phyloP scores from a whole-genome alignment of 1,140 invertebrate genomes.

The Phortica variegata region DNA sequence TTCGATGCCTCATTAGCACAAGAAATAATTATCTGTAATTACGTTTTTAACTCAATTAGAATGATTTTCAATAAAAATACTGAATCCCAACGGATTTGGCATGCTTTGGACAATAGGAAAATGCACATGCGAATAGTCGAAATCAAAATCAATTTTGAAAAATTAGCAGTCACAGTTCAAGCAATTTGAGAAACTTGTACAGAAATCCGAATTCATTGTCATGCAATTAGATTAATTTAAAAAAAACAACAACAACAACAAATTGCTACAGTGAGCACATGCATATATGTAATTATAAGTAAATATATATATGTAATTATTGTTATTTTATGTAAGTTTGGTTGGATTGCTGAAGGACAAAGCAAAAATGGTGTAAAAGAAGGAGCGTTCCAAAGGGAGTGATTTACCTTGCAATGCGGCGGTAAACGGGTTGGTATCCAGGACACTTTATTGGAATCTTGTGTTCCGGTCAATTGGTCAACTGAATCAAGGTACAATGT shows the following conservation, averaged over 20 bases:
- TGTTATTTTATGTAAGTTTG: too few species aligned
- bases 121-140: not conserved
- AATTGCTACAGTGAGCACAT: too few species aligned
- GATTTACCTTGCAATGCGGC: slow-evolving; percentile 80
- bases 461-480: slow-evolving; percentile 91
- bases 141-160: slow-evolving; percentile 13
- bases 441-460: slow-evolving; percentile 92
- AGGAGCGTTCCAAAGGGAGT: not conserved
- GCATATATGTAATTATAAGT: too few species aligned
- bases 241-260: too few species aligned
- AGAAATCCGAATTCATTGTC: not conserved
- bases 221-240: slow-evolving; percentile 11
- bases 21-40: slow-evolving; percentile 79
- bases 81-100: not conserved
- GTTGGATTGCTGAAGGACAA: not conserved
- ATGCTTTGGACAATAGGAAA: not conserved
- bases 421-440: slow-evolving; percentile 94
- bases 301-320: slow-evolving; percentile 12
- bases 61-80: not conserved
- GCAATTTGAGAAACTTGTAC: slow-evolving; percentile 54
- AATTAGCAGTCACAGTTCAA: slow-evolving; percentile 52
- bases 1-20: slow-evolving; percentile 86
- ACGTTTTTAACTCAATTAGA: slow-evolving; percentile 1
- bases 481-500: slow-evolving; percentile 89
- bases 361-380: not conserved